A percentile compares a stretch with the other conserved stretches of the same genome.
phyloP scores from a whole-genome alignment of 2,113 vertebrate species.

The Oplegnathus fasciatus region DNA sequence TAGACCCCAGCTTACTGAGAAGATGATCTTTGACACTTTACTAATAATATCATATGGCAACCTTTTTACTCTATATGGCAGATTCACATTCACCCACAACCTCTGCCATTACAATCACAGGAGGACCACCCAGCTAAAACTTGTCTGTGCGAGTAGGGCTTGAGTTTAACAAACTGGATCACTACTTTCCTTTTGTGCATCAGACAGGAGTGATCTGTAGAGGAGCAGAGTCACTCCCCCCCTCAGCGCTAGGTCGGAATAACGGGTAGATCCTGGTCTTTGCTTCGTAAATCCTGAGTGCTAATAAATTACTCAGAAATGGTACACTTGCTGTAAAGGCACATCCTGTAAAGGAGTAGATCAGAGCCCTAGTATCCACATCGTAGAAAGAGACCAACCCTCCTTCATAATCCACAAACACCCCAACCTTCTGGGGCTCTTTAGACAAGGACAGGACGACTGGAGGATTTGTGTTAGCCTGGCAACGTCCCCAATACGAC shows the following conservation, averaged over 20 bases:
- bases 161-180: background rate
- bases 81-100: too few relatives aligned
- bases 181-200: background rate
- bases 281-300: background rate
- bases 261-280: conserved; percentile 25
- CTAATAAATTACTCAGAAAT: background rate
- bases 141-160: too few relatives aligned
- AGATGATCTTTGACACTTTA: too few relatives aligned
- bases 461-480: conserved; percentile 4
- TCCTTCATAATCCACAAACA: conserved; percentile 36
- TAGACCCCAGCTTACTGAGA: too few relatives aligned
- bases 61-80: too few relatives aligned
- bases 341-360: conserved; percentile 35
- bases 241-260: background rate
- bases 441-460: background rate
- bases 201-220: conserved; percentile 10
- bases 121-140: too few relatives aligned
- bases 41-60: too few relatives aligned
- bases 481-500: background rate
- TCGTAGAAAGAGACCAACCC: conserved; percentile 30
- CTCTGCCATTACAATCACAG: too few relatives aligned
- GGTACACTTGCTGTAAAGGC: background rate
- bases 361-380: background rate
- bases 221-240: background rate
- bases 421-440: background rate